Evolutionary conservation across 2,888 invertebrate species (phyloP).

Genomic region (Callyntrura guangdongensis): DNA sequence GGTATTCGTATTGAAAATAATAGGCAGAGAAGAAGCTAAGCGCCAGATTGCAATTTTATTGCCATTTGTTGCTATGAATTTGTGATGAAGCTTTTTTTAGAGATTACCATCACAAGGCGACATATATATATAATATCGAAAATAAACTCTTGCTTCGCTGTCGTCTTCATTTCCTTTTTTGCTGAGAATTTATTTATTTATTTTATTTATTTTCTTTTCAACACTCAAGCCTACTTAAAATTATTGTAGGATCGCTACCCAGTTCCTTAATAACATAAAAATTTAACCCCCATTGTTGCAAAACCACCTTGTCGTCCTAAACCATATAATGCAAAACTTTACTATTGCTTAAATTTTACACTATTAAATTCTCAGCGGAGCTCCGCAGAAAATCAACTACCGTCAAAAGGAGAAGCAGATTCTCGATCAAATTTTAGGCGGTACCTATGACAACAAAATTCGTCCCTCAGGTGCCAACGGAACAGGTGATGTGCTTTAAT

Average conservation of each 20-base stretch:
- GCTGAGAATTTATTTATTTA: background rate
- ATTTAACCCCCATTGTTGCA: too few relatives aligned
- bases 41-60: slow-evolving; percentile 52
- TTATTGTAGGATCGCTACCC: too few relatives aligned
- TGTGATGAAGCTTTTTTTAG: slow-evolving; percentile 25
- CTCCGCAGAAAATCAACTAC: slow-evolving; percentile 92
- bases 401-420: slow-evolving; percentile 98
- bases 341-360: background rate
- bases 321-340: too few relatives aligned
- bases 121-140: background rate
- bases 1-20: slow-evolving; percentile 3
- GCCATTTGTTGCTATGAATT: slow-evolving; percentile 48
- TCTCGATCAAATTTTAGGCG: slow-evolving; percentile 95
- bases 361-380: slow-evolving; percentile 79
- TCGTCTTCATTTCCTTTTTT: background rate
- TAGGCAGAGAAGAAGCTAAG: background rate
- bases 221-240: too few relatives aligned
- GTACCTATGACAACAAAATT: slow-evolving; percentile 95
- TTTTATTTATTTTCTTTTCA: background rate
- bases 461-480: slow-evolving; percentile 97
- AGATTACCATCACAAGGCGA: slow-evolving; percentile 8
- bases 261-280: too few relatives aligned
- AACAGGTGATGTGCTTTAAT: slow-evolving; percentile 89
- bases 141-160: too few relatives aligned
- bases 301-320: too few relatives aligned